Base-by-base conservation (phyloP, 2,888 invertebrate species). In the Yponomeuta plumbellus region DNA sequence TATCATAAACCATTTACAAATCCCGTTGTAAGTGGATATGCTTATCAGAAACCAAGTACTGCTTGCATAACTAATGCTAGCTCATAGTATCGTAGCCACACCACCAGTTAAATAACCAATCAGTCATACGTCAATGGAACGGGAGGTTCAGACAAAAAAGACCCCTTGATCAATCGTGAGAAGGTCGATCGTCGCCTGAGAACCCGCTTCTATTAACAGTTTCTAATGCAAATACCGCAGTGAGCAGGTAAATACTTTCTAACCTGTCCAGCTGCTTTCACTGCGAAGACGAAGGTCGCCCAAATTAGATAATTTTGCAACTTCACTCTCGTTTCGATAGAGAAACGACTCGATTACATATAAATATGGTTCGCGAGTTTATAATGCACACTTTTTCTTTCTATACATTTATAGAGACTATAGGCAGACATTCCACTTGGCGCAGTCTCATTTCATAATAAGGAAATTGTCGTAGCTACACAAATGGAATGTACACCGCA, bases 141-240 rank as follows among this genome's bases (percentile, higher is more conserved):
- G 17, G 44, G 13, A 44, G 44, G 44, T 17, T 52, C 44, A 52
- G 17, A 52, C 3, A 52, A 52, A 52, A 52, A 52, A 52, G 44
- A 44, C 4, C 44, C 44, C 17, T 52, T 17, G 44, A 52, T 52
- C 44, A 52, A 13, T 52, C 44, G 44, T 52, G 44, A 13, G 4
- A 52, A 26, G 26, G 23, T 57, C 26, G 56, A 75, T 80, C 78
- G 78, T 74, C 72, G 72, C 76, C 76, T 86, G 85, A 80, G 89
- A 90, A 89, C 71, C 82, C 76, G 77, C 76, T 79, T 76, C 80
- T 76, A 79, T 82, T 83, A 81, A 80, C 83, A 84, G 83, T 83
- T 90, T 90, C 88, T 87, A 84, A 86, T 84, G 83, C 81, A 84
- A 88, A 90, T 83, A 86, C 84, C 84, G 81, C 86, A 83, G 84